Conservation (phyloP, 30 jellyfish, hydroid and myxozoan genomes). For the Turritopsis rubra region DNA sequence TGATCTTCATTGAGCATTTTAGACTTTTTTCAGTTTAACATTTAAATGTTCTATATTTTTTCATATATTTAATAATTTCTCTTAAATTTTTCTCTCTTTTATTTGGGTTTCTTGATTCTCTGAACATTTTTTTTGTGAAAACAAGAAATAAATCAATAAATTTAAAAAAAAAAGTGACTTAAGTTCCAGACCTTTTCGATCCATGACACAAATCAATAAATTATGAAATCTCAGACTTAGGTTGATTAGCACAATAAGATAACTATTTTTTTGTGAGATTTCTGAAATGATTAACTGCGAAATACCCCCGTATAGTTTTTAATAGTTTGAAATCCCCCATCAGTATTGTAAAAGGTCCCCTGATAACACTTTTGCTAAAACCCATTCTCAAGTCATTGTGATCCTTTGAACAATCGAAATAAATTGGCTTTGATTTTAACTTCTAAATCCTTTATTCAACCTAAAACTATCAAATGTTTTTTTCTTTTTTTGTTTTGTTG, state of each 20-base stretch:
- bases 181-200: background rate
- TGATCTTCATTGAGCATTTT: too few species aligned
- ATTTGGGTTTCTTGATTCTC: background rate
- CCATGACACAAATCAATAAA: background rate
- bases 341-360: background rate
- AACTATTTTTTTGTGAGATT: background rate
- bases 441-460: conserved; percentile 3
- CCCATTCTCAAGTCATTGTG: background rate
- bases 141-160: background rate
- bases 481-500: background rate
- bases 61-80: too few species aligned
- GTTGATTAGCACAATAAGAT: background rate
- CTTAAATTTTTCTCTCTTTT: background rate
- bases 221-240: background rate
- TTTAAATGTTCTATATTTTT: background rate
- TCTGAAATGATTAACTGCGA: background rate
- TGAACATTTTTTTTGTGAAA: too few species aligned
- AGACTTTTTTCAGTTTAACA: background rate
- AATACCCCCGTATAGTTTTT: background rate
- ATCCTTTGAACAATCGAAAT: background rate
- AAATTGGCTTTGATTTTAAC: conserved; percentile 4
- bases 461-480: conserved; percentile 6
- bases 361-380: background rate
- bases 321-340: background rate
- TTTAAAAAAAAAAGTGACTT: background rate